Base-by-base conservation (phyloP, 1,140 invertebrate species). In the Doryteuthis pealeii region DNA sequence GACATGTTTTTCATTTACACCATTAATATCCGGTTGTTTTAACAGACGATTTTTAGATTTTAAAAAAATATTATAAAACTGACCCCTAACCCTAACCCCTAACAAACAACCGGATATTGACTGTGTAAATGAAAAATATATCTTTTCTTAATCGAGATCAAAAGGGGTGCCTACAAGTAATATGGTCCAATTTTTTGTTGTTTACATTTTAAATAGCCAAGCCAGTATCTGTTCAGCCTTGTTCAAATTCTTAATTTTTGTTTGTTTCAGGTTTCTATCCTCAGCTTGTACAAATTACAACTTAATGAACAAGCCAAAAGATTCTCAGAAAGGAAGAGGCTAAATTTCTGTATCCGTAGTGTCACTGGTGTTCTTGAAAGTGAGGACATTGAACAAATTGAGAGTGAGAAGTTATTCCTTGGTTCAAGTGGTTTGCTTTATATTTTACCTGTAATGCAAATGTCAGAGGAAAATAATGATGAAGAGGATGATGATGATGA, bases 351-450 rank as follows among this genome's bases (percentile, higher is more conserved):
- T 81, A 80, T 83, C 1, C 76, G 81, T 32, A 75, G 69, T 22
- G 66, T 81, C n/a, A 33, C 74, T 71, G 82, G 79, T 31, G 33
- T 35, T 65, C 72, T 82, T 18, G 49, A 58, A 26, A 54, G 45
- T 14, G 66, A 79, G 26, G 78, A 81, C 26, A 49, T 78, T 6
- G 3, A 62, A 66, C 33, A 75, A 14, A 45, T 74, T 45, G 77
- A 81, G 30, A 71, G 77, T 26, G 72, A 77, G 22, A 49, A 43
- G 6, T 26, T 74, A 14, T 68, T 83, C 5, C 71, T 79, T 33
- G 84, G 84, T 40, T 79, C 74, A 18, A 79, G 74, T 73, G 83
- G 74, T 14, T 22, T 83, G 10, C 45, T 85, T n/a, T 84, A 84
- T 76, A 73, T 84, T 18, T 69, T 83, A 26, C 79, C 77, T 6